phyloP scores from a whole-genome alignment of 2,888 invertebrate species.

The Congeria kusceri region DNA sequence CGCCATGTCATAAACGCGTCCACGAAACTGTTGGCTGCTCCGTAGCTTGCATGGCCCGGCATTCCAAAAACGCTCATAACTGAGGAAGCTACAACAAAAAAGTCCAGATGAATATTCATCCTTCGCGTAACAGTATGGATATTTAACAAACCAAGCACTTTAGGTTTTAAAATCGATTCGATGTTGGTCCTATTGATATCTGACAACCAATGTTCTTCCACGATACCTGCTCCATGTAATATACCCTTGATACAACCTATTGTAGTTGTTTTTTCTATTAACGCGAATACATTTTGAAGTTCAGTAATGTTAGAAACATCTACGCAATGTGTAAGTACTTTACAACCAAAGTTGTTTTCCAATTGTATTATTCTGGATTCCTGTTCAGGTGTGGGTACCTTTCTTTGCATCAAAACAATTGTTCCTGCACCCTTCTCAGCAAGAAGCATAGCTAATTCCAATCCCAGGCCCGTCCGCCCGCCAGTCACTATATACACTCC shows the following conservation, averaged over 20 bases:
- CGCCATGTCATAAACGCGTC: slow-evolving; percentile 74
- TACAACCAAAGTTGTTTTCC: slow-evolving; percentile 35
- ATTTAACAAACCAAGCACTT: slow-evolving; percentile 76
- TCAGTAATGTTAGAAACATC: slow-evolving; percentile 52
- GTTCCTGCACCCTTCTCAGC: slow-evolving; percentile 66
- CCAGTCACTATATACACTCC: slow-evolving; percentile 68
- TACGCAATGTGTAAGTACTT: slow-evolving; percentile 51
- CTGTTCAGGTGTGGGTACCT: slow-evolving; percentile 42
- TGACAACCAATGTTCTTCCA: slow-evolving; percentile 55
- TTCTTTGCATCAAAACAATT: slow-evolving; percentile 62
- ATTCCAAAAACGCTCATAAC: slow-evolving; percentile 73
- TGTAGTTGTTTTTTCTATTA: neutral
- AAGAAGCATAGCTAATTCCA: slow-evolving; percentile 61
- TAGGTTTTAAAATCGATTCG: slow-evolving; percentile 64
- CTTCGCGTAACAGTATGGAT: slow-evolving; percentile 63
- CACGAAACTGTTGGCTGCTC: slow-evolving; percentile 75
- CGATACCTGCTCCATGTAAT: slow-evolving; percentile 74
- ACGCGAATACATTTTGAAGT: slow-evolving; percentile 4
- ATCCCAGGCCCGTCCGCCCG: slow-evolving; percentile 72
- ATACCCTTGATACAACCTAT: slow-evolving; percentile 65
- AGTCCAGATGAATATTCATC: slow-evolving; percentile 64
- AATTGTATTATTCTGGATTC: slow-evolving; percentile 46
- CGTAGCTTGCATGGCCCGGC: slow-evolving; percentile 75
- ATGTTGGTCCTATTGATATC: slow-evolving; percentile 62
- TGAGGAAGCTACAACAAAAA: slow-evolving; percentile 76